A percentile compares a stretch with the other conserved stretches of the same genome.
These are phyloP conservation scores for Petrocephalus sullivani DNA, from an alignment of 2,797 vertebrate genomes.

Conservation along the genomic window DNA sequence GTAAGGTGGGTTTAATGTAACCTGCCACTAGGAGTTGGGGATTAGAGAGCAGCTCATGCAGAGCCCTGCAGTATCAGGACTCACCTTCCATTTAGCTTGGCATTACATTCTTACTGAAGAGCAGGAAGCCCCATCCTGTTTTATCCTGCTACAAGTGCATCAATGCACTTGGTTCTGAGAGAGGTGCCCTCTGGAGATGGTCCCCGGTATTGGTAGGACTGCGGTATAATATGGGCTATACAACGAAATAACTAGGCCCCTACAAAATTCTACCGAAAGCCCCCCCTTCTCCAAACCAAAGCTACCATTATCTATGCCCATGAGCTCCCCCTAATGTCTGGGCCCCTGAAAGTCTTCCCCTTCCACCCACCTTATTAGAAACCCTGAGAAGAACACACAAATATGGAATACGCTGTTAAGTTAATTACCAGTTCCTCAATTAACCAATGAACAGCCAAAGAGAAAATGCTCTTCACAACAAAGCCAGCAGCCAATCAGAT, in stretches of 20 bases:
- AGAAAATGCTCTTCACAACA: not conserved
- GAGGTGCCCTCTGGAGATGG: not conserved
- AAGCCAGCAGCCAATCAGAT: not conserved
- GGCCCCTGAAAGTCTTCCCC: not conserved
- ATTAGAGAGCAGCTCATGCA: not conserved
- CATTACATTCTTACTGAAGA: not conserved
- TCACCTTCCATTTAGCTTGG: not conserved
- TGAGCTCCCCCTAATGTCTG: not conserved
- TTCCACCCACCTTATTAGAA: not conserved
- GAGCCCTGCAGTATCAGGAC: not conserved
- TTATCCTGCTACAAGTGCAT: not conserved
- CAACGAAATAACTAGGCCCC: not conserved
- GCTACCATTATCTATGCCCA: not conserved
- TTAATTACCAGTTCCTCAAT: not conserved
- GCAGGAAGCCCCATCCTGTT: not conserved
- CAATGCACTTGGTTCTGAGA: not conserved
- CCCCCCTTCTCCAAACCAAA: not conserved
- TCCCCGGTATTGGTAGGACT: not conserved
- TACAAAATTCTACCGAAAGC: not conserved
- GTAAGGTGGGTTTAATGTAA: not conserved
- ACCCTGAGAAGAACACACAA: not conserved
- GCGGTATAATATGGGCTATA: not conserved
- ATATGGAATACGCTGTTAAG: not conserved
- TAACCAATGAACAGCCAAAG: conserved; percentile 6
- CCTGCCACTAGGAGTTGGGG: not conserved